Evolutionary conservation across 2,888 invertebrate species (phyloP), one percentile per base, ranked within the genome.

Genomic region (Aphodius sticticus): DNA sequence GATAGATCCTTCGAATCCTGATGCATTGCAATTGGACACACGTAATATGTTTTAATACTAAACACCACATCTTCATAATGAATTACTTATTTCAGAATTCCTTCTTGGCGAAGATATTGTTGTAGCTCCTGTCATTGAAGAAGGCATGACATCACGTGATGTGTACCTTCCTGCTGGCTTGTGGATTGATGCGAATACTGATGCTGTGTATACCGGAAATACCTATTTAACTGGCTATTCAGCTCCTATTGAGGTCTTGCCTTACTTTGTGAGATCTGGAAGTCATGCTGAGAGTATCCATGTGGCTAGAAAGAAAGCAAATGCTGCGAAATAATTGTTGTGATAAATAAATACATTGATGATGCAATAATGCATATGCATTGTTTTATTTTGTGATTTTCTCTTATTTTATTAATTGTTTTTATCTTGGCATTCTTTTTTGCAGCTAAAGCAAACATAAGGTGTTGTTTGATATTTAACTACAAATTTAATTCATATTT

Each of bases 41-140:
- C 79, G 82, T 83, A 79, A 77, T 36, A 77, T 37, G 12, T 16
- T 37, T 37, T 70, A 12, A 15, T 69, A 26, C 26, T 26, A 26
- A 26, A 26, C 26, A 26, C 26, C 26, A 26, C 26, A 3, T 26
- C 26, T 26, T 3, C 26, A 26, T 26, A 26, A 26, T 15, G 15
- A 16, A 1, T 14, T 77, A 77, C 14, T 16, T n/a, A 15, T 88
- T 88, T 0, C 90, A 96, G 96, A 96, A 88, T 97, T 92, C 86
- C 90, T 96, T 26, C 90, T 97, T 9, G 97, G 96, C 3, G 94
- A 95, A 83, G 90, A 91, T 77, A 92, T 96, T 70, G 88, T 97
- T 78, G 95, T 95, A 0, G 97, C 97, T 0, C 97, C 97, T 0
- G 92, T 97, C 0, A 85, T 96, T 12, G 89, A 89, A 69, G 90